Evolutionary conservation across 2,797 vertebrate genomes (phyloP), one percentile per base, ranked within the genome.

Genomic region (Hylomyscus alleni): DNA sequence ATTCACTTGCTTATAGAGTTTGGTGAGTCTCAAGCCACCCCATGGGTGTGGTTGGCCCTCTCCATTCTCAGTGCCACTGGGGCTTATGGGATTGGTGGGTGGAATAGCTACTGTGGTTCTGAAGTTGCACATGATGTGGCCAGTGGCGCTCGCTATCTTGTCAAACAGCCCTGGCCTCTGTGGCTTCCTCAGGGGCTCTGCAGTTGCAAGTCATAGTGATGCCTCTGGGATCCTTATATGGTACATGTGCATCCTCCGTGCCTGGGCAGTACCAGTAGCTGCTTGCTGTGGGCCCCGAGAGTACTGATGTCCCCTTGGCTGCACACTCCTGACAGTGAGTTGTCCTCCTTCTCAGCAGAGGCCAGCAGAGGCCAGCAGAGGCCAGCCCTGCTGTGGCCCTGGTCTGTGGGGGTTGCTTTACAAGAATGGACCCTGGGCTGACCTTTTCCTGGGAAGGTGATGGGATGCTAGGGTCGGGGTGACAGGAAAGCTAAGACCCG

Each of bases 151-250:
- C 3, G 19, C 0, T 97, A 96, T 97, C 97, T 0, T 26, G 0
- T 1, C 26, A 14, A 19, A 12, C 93, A 91, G 1, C 62, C 15
- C n/a, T 0, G 3, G 1, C 54, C 62, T 29, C 37, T 37, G 60
- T 1, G 82, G 50, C 89, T 89, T 89, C 90, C 67, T 81, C 90
- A 12, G 22, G 20, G 73, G 5, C 40, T 3, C 52, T 58, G 19
- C 11, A 73, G 94, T 1, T 62, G 94, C 98, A 97, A 98, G 98
- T 98, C 98, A 95, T 31, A 77, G 95, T 80, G 92, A 85, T 26
- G 6, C 26, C 82, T 50, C 93, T 54, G n/a, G 52, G 22, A 31
- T 1, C 56, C n/a, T 31, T 89, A 24, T 1, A 1, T 69, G 85
- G 62, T 4, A 12, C 4, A 10, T 0, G 12, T 17, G 47, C 4